Conservation (phyloP, 2,888 invertebrate genomes). For the Watsonalla binaria region DNA sequence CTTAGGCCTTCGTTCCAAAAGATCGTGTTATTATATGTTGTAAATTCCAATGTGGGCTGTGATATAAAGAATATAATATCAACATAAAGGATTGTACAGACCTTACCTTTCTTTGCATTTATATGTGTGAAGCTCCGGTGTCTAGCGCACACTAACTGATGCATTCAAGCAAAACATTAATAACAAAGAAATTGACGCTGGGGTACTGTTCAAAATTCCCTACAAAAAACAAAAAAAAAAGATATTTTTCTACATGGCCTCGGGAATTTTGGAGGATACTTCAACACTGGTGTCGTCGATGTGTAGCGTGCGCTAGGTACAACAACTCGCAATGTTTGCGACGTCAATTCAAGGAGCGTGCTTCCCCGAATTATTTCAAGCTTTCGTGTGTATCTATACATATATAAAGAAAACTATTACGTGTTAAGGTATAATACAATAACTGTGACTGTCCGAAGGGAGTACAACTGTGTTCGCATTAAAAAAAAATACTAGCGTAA, state of each 20-base stretch:
- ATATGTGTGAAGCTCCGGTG: slow-evolving; percentile 50
- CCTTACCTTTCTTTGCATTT: slow-evolving; percentile 76
- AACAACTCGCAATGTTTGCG: slow-evolving; percentile 43
- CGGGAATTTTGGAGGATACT: slow-evolving; percentile 34
- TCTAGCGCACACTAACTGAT: slow-evolving; percentile 27
- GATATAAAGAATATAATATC: slow-evolving; percentile 81
- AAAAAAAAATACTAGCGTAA: slow-evolving; percentile 74
- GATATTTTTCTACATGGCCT: slow-evolving; percentile 52
- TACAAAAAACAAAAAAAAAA: slow-evolving; percentile 30
- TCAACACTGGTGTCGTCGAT: slow-evolving; percentile 10
- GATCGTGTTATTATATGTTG: slow-evolving; percentile 74
- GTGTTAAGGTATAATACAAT: slow-evolving; percentile 72
- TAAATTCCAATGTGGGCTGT: slow-evolving; percentile 90
- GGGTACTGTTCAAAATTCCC: slow-evolving; percentile 34
- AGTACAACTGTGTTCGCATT: slow-evolving; percentile 62
- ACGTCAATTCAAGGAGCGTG: slow-evolving; percentile 70
- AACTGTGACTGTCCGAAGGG: slow-evolving; percentile 56
- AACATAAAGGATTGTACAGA: slow-evolving; percentile 84
- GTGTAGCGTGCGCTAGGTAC: slow-evolving; percentile 35
- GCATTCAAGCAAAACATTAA: not conserved
- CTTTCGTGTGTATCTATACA: slow-evolving; percentile 60
- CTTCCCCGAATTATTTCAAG: slow-evolving; percentile 58
- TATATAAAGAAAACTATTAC: slow-evolving; percentile 61
- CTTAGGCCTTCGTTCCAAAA: slow-evolving; percentile 70
- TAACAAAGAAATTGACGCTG: slow-evolving; percentile 13